These are phyloP conservation scores for Phrynocephalus forsythii DNA, from an alignment of 2,797 vertebrate genomes.

Conservation along the genomic window DNA sequence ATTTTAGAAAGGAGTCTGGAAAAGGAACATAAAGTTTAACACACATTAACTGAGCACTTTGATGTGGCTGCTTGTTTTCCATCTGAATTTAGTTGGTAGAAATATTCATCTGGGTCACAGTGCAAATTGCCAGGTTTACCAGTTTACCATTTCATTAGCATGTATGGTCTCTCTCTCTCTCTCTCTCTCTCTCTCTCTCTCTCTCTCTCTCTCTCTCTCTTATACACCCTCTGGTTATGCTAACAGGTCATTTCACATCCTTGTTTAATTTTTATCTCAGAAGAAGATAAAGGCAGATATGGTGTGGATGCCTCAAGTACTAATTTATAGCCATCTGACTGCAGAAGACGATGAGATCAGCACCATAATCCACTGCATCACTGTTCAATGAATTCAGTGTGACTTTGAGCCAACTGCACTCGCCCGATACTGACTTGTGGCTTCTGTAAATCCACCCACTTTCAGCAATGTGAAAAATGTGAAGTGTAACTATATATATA, in stretches of 20 bases:
- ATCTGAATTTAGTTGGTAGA: not conserved
- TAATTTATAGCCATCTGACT: not conserved
- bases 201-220: not conserved
- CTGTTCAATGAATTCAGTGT: not conserved
- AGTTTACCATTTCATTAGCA: not conserved
- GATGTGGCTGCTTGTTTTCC: not conserved
- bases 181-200: no score
- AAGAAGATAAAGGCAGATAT: not conserved
- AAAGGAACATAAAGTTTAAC: not conserved
- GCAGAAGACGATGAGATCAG: not conserved
- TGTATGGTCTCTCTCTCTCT: not conserved
- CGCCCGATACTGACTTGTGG: not conserved
- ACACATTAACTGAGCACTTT: not conserved
- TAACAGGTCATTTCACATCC: not conserved
- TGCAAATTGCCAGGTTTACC: not conserved
- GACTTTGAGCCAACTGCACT: not conserved
- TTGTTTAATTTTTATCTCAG: not conserved
- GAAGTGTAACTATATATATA: not conserved
- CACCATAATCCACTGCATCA: not conserved
- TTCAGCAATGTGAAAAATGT: not conserved
- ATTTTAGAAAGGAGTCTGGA: not conserved
- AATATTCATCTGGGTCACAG: not conserved
- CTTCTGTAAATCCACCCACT: not conserved
- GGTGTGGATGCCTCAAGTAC: not conserved
- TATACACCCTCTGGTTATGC: not conserved